These are phyloP conservation scores for Paedocypris micromegethes DNA, from an alignment of 2,797 vertebrate genomes.

Conservation along the genomic window DNA sequence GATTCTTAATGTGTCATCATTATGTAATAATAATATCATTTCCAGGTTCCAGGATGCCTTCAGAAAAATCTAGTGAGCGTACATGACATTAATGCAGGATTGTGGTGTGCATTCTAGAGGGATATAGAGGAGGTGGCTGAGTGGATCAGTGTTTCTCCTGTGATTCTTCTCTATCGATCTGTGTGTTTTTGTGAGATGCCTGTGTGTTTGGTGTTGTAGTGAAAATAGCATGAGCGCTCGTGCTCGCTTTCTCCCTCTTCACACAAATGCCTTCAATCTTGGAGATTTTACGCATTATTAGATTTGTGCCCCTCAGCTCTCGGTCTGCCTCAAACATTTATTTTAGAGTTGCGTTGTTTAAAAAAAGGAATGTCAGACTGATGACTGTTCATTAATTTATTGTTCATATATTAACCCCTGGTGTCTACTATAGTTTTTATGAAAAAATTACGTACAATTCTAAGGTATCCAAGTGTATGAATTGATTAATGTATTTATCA, in stretches of 20 bases:
- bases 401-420: too few relatives aligned
- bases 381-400: too few relatives aligned
- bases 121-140: conserved; percentile 16
- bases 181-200: conserved; percentile 13
- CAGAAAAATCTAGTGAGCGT: too few relatives aligned
- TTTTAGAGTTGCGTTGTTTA: conserved; percentile 2
- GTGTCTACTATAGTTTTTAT: too few relatives aligned
- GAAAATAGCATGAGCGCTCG: not conserved
- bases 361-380: not conserved
- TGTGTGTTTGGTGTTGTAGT: not conserved
- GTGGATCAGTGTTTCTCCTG: conserved; percentile 15
- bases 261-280: conserved; percentile 8
- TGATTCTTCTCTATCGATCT: conserved; percentile 22
- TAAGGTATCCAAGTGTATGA: too few relatives aligned
- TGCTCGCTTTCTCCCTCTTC: not conserved
- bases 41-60: too few relatives aligned
- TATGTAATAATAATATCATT: too few relatives aligned
- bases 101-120: not conserved
- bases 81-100: too few relatives aligned
- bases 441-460: too few relatives aligned
- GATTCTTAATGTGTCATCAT: too few relatives aligned
- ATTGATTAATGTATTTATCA: too few relatives aligned
- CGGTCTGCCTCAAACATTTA: conserved; percentile 8
- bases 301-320: conserved; percentile 16
- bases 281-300: conserved; percentile 15